Evolutionary conservation across 2,113 vertebrate species (phyloP).

Genomic region (Genyomyrus donnyi): DNA sequence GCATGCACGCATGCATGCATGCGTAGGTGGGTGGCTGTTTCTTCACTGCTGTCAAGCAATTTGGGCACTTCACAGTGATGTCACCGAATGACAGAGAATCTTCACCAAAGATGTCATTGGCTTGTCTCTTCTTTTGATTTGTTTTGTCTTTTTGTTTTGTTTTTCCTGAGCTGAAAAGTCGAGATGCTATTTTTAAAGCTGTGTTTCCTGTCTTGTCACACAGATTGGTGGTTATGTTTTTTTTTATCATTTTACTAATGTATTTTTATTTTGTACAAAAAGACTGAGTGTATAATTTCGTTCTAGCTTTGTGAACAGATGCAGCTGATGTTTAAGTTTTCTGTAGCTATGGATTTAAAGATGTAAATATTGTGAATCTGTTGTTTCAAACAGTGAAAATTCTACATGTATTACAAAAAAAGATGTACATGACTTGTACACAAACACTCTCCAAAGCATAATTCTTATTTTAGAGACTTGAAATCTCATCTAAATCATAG

Average conservation of each 20-base stretch:
- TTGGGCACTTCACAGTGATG: background rate
- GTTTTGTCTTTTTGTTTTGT: background rate
- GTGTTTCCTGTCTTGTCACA: slow-evolving; percentile 8
- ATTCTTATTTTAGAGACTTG: background rate
- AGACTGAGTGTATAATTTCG: slow-evolving; percentile 10
- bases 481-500: background rate
- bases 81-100: background rate
- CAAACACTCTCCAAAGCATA: background rate
- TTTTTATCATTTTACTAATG: slow-evolving; percentile 9
- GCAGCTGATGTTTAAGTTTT: slow-evolving; percentile 4
- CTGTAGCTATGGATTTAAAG: slow-evolving; percentile 21
- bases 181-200: slow-evolving; percentile 3
- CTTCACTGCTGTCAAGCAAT: background rate
- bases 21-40: background rate
- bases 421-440: background rate
- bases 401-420: slow-evolving; percentile 15
- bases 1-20: background rate
- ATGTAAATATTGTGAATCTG: slow-evolving; percentile 23
- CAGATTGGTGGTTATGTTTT: slow-evolving; percentile 1
- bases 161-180: slow-evolving; percentile 11
- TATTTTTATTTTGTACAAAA: slow-evolving; percentile 25
- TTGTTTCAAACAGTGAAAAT: slow-evolving; percentile 20
- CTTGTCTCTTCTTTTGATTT: slow-evolving; percentile 10
- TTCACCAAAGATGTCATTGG: slow-evolving; percentile 23
- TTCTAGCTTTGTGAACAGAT: slow-evolving; percentile 18